phyloP scores from a whole-genome alignment of 2,113 vertebrate genomes.

The Cricetomys ansorgei region DNA sequence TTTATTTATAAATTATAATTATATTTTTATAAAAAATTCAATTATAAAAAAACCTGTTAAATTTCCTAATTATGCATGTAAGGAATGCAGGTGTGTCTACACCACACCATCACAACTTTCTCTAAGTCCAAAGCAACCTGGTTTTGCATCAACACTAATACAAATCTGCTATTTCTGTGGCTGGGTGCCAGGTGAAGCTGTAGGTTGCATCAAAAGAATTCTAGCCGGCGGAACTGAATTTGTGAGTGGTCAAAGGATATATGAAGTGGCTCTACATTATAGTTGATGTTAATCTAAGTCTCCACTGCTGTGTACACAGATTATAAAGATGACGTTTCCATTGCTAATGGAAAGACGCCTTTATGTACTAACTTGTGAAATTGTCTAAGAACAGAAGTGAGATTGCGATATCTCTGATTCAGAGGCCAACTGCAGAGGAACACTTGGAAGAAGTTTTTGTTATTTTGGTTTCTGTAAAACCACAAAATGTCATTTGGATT shows the following conservation, averaged over 20 bases:
- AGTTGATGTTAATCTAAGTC: background rate
- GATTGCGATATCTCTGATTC: background rate
- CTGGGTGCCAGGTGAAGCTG: background rate
- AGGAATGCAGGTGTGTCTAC: background rate
- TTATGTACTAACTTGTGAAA: background rate
- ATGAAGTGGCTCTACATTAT: background rate
- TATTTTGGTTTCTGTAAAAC: too few species aligned
- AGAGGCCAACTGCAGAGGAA: too few species aligned
- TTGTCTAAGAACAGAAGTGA: background rate
- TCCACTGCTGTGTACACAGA: background rate
- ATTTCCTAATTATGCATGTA: background rate
- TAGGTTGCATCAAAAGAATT: background rate
- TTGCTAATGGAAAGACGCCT: background rate
- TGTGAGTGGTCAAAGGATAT: background rate
- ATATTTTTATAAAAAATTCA: too few species aligned
- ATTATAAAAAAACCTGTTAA: constrained; percentile 20
- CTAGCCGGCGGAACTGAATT: background rate
- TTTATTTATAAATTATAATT: too few species aligned
- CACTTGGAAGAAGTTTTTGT: too few species aligned
- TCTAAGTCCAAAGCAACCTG: background rate
- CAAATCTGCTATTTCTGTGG: background rate
- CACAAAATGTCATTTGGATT: too few species aligned
- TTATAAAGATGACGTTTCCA: background rate
- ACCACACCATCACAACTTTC: background rate
- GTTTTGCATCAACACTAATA: background rate